Base-by-base conservation (phyloP, 2,797 vertebrate species). In the Betta splendens region DNA sequence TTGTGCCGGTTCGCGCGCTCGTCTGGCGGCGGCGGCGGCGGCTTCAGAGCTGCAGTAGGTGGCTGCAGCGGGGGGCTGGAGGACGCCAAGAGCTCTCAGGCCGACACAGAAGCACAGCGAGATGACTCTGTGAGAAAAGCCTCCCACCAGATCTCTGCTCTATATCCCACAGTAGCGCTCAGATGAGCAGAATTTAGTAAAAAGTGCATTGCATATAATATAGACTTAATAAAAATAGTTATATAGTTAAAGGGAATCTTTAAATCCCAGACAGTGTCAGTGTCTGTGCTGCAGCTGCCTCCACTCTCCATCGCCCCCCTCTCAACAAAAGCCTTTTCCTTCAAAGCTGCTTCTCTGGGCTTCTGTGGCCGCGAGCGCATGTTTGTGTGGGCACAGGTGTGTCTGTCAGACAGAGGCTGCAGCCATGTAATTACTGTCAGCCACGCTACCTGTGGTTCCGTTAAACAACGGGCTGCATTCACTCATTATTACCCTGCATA, bases 361-460 rank as follows among this genome's bases (percentile, higher is more conserved):
- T 37, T 57, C 23, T 42, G 44, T 64, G 32, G 35, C 7, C 4
- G 17, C 3, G 7, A 36, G 2, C 17, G 35, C 17, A 36, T 3
- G 35, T 36, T 17, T 33, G 31, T n/a, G n/a, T n/a, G n/a, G n/a
- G n/a, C n/a, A n/a, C n/a, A n/a, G n/a, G n/a, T 35, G 45, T 48
- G 38, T 35, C 7, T 26, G 5, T 35, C 49, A 26, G 38, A 55
- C 35, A 47, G 51, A 55, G 22, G 31, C 42, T 44, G 61, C 54
- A 57, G 48, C 35, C 20, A 37, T 37, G 38, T 32, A 72, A 56
- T 64, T 43, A 54, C 53, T 26, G 42, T 72, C 48, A 64, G 46
- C 44, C 53, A 45, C 32, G 45, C 62, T 58, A 59, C 62, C 62
- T 81, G 61, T 62, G 66, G 63, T 67, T 75, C 64, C 55, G 28